These are phyloP conservation scores for Prolemur simus DNA, from an alignment of 2,113 vertebrate species.

Conservation along the genomic window DNA sequence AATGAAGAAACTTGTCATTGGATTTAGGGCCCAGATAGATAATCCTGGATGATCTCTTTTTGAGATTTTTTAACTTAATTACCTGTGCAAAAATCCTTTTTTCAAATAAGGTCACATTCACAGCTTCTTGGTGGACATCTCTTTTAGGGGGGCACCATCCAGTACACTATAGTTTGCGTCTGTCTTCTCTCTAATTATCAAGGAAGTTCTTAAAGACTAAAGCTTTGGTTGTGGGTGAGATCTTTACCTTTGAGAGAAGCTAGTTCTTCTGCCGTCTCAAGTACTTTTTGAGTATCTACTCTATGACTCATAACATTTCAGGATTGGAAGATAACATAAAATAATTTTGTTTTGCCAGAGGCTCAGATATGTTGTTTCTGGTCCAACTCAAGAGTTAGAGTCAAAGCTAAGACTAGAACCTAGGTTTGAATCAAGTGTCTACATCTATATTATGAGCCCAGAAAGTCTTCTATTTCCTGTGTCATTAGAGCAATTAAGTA, in stretches of 20 bases:
- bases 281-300: not conserved
- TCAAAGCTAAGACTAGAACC: not conserved
- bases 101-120: not conserved
- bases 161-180: not conserved
- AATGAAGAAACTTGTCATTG: not conserved
- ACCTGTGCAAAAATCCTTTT: not conserved
- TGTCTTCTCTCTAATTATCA: not conserved
- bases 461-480: not conserved
- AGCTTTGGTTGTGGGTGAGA: not conserved
- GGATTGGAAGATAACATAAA: not conserved
- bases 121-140: not conserved
- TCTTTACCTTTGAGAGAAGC: not conserved
- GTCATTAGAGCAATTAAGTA: not conserved
- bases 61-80: not conserved
- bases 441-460: not conserved
- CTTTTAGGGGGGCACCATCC: not conserved
- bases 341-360: not conserved
- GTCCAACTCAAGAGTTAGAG: not conserved
- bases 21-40: not conserved
- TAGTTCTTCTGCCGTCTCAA: not conserved
- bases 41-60: not conserved
- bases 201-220: not conserved
- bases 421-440: not conserved
- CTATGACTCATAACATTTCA: not conserved
- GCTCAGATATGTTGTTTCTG: not conserved